Percentiles rank a stretch among this genome's conserved stretches.
Conservation (phyloP, 1,140 invertebrate genomes). For the Drosophila kohkoa region DNA sequence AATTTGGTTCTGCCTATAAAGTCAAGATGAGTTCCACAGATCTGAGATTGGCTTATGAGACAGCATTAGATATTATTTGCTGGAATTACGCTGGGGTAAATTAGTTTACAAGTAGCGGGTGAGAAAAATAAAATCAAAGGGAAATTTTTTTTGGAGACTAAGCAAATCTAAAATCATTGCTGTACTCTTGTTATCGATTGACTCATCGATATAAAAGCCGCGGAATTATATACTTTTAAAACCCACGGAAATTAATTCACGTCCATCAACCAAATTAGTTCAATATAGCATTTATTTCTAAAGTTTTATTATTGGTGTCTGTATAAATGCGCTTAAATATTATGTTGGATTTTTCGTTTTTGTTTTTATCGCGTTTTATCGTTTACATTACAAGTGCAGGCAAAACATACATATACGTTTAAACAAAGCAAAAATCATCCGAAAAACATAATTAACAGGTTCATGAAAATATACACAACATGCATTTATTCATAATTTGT, state of each 20-base stretch:
- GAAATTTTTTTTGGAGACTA: not conserved
- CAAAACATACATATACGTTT: slow-evolving; percentile 41
- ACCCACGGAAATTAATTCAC: not conserved
- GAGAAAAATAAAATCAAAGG: too few relatives aligned
- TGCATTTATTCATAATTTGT: slow-evolving; percentile 53
- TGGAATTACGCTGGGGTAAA: too few relatives aligned
- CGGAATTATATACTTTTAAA: too few relatives aligned
- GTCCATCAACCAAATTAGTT: not conserved
- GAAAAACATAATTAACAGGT: slow-evolving; percentile 48
- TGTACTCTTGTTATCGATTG: not conserved
- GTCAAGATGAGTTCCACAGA: too few relatives aligned
- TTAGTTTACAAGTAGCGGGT: too few relatives aligned
- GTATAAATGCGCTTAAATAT: slow-evolving; percentile 67
- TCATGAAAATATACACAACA: slow-evolving; percentile 63
- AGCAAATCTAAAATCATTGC: not conserved
- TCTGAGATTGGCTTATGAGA: too few relatives aligned
- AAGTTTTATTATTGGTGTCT: slow-evolving; percentile 57
- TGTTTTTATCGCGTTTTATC: slow-evolving; percentile 40
- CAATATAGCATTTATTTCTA: slow-evolving; percentile 44
- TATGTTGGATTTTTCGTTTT: slow-evolving; percentile 32
- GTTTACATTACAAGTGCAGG: slow-evolving; percentile 50
- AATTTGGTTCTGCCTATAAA: too few relatives aligned
- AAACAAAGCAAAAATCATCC: slow-evolving; percentile 52
- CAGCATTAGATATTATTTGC: too few relatives aligned
- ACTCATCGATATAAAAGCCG: not conserved